Evolutionary conservation across 2,113 vertebrate genomes (phyloP).

Genomic region (Platichthys flesus): DNA sequence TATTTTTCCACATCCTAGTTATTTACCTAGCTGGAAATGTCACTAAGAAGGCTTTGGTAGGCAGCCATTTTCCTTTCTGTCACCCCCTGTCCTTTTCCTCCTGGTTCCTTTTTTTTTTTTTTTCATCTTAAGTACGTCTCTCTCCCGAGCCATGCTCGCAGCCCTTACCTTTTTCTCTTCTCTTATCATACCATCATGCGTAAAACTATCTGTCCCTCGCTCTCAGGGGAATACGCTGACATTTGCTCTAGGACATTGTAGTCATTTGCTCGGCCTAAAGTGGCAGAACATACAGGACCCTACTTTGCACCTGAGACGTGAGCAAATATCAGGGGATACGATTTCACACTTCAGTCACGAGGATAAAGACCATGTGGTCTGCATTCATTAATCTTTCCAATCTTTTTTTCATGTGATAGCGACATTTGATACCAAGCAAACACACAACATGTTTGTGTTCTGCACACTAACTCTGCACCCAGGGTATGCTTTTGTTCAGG

Average conservation of each 20-base stretch:
- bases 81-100: slow-evolving; percentile 13
- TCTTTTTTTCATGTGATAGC: not conserved
- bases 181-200: slow-evolving; percentile 49
- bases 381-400: slow-evolving; percentile 1
- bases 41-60: slow-evolving; percentile 59
- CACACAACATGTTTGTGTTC: not conserved
- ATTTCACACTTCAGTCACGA: slow-evolving; percentile 30
- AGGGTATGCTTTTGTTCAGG: not conserved
- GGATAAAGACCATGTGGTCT: not conserved
- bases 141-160: slow-evolving; percentile 7
- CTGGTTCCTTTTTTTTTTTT: not conserved
- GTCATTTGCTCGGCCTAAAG: slow-evolving; percentile 63
- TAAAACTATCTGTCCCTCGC: slow-evolving; percentile 50
- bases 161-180: slow-evolving; percentile 41
- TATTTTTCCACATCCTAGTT: slow-evolving; percentile 61
- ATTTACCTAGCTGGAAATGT: slow-evolving; percentile 75
- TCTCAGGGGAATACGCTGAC: slow-evolving; percentile 60
- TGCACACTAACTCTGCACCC: not conserved
- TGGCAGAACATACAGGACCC: slow-evolving; percentile 56
- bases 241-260: slow-evolving; percentile 73
- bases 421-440: not conserved
- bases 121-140: slow-evolving; percentile 17
- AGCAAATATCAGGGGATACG: slow-evolving; percentile 55
- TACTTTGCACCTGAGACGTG: slow-evolving; percentile 51
- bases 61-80: slow-evolving; percentile 42